These are phyloP conservation scores for Toxonevra muliebris DNA, from an alignment of 2,888 invertebrate species.

Conservation along the genomic window DNA sequence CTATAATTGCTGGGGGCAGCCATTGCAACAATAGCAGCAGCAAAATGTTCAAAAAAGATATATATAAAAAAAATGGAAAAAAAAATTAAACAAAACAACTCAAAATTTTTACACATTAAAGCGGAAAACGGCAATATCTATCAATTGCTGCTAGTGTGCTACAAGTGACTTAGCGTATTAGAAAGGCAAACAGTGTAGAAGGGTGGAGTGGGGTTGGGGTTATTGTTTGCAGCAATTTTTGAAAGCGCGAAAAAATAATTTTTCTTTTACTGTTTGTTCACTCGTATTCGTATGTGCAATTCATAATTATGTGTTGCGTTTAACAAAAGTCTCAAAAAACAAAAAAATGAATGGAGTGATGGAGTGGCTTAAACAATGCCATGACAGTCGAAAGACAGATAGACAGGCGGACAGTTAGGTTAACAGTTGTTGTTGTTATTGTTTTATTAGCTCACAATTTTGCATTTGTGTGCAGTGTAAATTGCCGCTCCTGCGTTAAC, in stretches of 20 bases:
- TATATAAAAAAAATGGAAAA: too few relatives aligned
- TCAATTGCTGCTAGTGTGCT: background rate
- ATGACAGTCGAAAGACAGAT: background rate
- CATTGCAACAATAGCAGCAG: too few relatives aligned
- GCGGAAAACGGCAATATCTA: constrained; percentile 17
- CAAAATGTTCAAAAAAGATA: too few relatives aligned
- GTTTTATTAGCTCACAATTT: background rate
- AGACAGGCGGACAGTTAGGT: constrained; percentile 1
- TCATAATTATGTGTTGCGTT: constrained; percentile 22
- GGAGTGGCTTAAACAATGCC: background rate
- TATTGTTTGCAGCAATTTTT: constrained; percentile 7
- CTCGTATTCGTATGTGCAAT: background rate
- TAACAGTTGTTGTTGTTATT: constrained; percentile 3
- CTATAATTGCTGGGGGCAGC: too few relatives aligned
- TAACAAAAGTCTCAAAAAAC: constrained; percentile 8
- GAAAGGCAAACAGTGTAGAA: background rate
- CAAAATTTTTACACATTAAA: constrained; percentile 6
- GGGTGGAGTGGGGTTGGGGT: background rate
- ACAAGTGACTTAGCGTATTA: too few relatives aligned
- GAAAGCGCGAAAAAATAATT: constrained; percentile 28
- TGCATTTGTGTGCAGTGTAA: background rate
- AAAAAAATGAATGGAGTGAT: background rate
- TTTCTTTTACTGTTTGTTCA: background rate
- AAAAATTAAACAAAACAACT: background rate
- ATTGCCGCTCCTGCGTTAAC: background rate